Evolutionary conservation across 2,797 vertebrate species (phyloP).

Genomic region (Macropodus opercularis): DNA sequence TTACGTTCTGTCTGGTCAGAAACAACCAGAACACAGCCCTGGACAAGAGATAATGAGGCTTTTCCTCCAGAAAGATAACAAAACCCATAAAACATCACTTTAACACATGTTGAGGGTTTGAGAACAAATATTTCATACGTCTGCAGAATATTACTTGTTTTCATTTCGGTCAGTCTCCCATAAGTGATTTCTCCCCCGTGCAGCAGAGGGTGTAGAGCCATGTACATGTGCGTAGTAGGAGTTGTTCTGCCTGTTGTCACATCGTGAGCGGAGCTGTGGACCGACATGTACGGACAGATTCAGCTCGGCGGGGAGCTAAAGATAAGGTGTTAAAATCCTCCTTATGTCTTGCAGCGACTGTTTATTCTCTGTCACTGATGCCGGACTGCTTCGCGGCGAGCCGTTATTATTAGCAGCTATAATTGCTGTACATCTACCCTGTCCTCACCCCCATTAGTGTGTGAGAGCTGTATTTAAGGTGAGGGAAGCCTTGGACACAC

Average conservation of each 20-base stretch:
- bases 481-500: background rate
- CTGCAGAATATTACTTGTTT: background rate
- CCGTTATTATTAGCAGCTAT: conserved; percentile 2
- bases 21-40: conserved; percentile 17
- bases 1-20: conserved; percentile 14
- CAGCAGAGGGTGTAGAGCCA: background rate
- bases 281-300: conserved; percentile 44
- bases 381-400: background rate
- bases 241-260: conserved; percentile 16
- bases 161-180: background rate
- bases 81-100: background rate
- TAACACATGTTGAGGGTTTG: background rate
- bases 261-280: conserved; percentile 20
- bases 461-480: too few species aligned
- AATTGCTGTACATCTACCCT: background rate
- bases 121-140: background rate
- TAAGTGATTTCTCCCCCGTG: background rate
- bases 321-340: conserved; percentile 49
- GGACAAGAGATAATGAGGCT: conserved; percentile 25
- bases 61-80: conserved; percentile 9
- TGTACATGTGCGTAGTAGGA: background rate
- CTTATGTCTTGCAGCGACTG: conserved; percentile 42
- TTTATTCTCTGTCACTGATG: conserved; percentile 23
- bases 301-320: conserved; percentile 34
- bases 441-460: background rate